phyloP scores from a whole-genome alignment of 2,797 vertebrate species.

The Manis crassicaudata region DNA sequence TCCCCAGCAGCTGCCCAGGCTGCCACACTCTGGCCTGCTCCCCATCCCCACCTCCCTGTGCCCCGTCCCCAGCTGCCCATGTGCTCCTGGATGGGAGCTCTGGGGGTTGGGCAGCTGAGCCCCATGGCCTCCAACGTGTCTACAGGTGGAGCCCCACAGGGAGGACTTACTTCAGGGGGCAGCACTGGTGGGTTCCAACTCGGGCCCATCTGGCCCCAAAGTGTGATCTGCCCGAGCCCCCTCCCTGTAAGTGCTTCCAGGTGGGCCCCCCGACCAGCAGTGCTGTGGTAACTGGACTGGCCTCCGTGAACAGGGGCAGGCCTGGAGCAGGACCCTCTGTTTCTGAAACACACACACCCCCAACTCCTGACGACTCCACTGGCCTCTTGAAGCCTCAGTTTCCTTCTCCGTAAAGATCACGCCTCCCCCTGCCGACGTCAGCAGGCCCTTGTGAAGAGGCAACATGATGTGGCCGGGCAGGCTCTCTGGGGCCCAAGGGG shows the following conservation, averaged over 20 bases:
- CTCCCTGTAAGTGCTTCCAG: neutral
- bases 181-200: neutral
- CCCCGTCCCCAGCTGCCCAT: neutral
- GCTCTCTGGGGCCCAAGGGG: neutral
- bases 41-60: neutral
- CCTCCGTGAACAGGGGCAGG: neutral
- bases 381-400: neutral
- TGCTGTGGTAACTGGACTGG: neutral
- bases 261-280: neutral
- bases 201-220: neutral
- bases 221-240: neutral
- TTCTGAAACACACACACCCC: neutral
- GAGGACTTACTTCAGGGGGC: neutral
- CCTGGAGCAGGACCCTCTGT: neutral
- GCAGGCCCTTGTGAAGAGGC: neutral
- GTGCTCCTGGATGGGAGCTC: neutral
- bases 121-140: neutral
- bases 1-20: neutral
- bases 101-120: neutral
- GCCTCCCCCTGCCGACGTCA: neutral
- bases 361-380: neutral
- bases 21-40: neutral
- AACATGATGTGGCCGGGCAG: neutral
- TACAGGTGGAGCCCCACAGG: neutral
- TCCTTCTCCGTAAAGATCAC: neutral